These are phyloP conservation scores for Macroramphosus scolopax DNA, from an alignment of 2,797 vertebrate species.

Conservation along the genomic window DNA sequence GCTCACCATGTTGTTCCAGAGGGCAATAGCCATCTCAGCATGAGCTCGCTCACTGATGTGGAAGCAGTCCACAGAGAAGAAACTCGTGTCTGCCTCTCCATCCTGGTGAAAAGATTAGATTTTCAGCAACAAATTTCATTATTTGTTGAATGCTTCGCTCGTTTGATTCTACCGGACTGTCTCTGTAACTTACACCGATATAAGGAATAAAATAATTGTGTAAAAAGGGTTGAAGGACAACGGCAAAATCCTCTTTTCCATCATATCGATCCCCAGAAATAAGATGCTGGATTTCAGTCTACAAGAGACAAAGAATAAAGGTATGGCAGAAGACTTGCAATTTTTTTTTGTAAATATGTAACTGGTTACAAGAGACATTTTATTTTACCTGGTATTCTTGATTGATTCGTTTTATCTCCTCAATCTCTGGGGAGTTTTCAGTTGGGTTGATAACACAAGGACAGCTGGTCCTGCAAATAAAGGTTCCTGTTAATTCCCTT, in stretches of 20 bases:
- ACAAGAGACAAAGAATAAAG: not conserved
- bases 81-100: constrained; percentile 76
- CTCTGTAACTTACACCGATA: constrained; percentile 72
- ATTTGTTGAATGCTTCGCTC: not conserved
- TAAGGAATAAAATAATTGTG: constrained; percentile 76
- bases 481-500: constrained; percentile 4
- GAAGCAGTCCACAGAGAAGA: constrained; percentile 88
- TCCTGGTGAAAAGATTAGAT: constrained; percentile 61
- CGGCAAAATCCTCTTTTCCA: constrained; percentile 81
- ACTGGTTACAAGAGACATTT: not conserved
- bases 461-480: constrained; percentile 52
- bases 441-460: constrained; percentile 66
- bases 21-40: constrained; percentile 85
- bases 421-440: constrained; percentile 75
- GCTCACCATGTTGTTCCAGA: constrained; percentile 95
- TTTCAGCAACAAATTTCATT: constrained; percentile 1
- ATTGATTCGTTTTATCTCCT: constrained; percentile 81
- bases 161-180: not conserved
- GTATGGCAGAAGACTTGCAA: not conserved
- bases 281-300: constrained; percentile 67
- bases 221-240: constrained; percentile 86
- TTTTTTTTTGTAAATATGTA: not conserved
- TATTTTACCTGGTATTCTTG: constrained; percentile 83
- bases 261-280: constrained; percentile 72
- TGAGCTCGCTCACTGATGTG: constrained; percentile 84